Evolutionary conservation across 2,797 vertebrate species (phyloP).

Genomic region (Halcyon chelicuti): DNA sequence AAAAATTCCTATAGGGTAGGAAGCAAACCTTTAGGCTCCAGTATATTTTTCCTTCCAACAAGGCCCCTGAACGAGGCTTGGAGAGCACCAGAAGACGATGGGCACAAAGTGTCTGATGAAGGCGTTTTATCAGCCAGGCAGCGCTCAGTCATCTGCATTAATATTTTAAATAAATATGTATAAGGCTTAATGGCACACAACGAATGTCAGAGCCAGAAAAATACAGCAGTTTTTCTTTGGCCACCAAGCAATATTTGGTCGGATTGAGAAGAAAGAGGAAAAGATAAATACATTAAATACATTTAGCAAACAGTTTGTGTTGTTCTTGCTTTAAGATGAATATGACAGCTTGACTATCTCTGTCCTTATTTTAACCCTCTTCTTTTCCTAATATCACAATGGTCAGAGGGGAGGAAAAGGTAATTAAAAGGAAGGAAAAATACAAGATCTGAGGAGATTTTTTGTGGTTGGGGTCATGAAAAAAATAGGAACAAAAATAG

Average conservation of each 20-base stretch:
- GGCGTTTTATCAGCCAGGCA: conserved; percentile 1
- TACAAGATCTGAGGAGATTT: not conserved
- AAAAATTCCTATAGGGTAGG: conserved; percentile 60
- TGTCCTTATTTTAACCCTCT: not conserved
- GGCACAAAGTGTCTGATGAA: not conserved
- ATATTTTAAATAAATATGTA: conserved; percentile 58
- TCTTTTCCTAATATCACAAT: not conserved
- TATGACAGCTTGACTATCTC: not conserved
- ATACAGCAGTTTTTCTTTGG: not conserved
- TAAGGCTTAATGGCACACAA: not conserved
- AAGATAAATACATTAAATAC: not conserved
- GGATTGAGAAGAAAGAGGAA: not conserved
- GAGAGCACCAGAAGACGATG: not conserved
- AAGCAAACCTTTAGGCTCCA: conserved; percentile 38
- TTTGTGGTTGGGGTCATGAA: not conserved
- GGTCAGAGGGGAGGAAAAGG: not conserved
- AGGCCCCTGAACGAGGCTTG: not conserved
- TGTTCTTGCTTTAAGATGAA: conserved; percentile 12
- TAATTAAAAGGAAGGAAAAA: not conserved
- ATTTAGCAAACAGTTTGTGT: not conserved
- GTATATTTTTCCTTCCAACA: conserved; percentile 24
- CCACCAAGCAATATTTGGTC: not conserved
- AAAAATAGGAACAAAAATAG: not conserved
- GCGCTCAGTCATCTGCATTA: not conserved
- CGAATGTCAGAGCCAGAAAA: not conserved